These are phyloP conservation scores for Hypomecis atomaria DNA, from an alignment of 2,888 invertebrate species.

Conservation along the genomic window DNA sequence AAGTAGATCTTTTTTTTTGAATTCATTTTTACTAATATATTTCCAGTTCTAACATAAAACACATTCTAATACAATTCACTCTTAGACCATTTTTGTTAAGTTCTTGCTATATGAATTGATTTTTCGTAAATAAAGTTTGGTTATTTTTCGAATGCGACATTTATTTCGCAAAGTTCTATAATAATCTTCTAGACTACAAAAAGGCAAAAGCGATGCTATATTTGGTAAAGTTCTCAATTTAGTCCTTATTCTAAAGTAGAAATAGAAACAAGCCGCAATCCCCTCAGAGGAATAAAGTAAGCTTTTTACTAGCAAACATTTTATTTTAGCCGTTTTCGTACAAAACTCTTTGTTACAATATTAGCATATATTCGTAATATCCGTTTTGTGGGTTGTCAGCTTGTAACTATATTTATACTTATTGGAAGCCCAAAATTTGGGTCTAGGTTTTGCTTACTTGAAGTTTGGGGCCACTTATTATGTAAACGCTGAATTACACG, in stretches of 20 bases:
- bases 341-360: slow-evolving; percentile 1
- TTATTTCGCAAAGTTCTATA: not conserved
- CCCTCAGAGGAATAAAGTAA: slow-evolving; percentile 17
- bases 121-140: no score
- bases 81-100: no score
- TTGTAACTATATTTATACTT: slow-evolving; percentile 6
- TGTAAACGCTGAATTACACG: no score
- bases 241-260: slow-evolving; percentile 14
- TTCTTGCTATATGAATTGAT: no score
- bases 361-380: slow-evolving; percentile 8
- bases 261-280: slow-evolving; percentile 9
- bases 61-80: no score
- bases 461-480: no score
- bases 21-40: no score
- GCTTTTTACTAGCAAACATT: slow-evolving; percentile 9
- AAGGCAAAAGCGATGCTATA: slow-evolving; percentile 1
- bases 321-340: slow-evolving; percentile 6
- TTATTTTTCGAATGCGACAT: slow-evolving; percentile 1
- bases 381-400: not conserved
- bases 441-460: not conserved
- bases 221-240: slow-evolving; percentile 22
- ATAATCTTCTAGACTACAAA: not conserved
- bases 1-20: no score
- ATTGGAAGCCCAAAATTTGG: not conserved
- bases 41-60: no score